A percentile compares a stretch with the other conserved stretches of the same genome.
These are phyloP conservation scores for Alosa sapidissima DNA, from an alignment of 2,797 vertebrate genomes.

Conservation along the genomic window DNA sequence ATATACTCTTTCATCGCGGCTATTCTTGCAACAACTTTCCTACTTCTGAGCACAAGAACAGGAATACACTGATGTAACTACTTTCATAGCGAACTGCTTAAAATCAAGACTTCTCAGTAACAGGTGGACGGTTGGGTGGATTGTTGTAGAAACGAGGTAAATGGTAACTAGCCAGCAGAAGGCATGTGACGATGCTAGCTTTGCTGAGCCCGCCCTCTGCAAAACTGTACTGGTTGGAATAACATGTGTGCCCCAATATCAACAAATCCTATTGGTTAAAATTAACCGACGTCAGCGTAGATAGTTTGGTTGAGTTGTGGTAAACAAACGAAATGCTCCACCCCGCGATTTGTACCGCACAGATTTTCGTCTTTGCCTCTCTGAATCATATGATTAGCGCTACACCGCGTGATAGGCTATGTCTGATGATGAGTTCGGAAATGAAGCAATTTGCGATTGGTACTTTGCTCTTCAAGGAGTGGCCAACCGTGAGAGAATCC, in stretches of 20 bases:
- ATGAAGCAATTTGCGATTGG: constrained; percentile 56
- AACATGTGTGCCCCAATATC: neutral
- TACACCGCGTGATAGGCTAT: constrained; percentile 60
- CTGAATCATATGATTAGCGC: constrained; percentile 40
- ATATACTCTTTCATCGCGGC: neutral
- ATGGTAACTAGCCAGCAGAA: neutral
- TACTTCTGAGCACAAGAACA: neutral
- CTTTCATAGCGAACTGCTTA: neutral
- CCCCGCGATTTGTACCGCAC: constrained; percentile 9
- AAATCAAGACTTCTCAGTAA: constrained; percentile 22
- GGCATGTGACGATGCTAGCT: neutral
- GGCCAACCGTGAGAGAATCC: constrained; percentile 44
- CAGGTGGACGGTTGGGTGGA: constrained; percentile 10
- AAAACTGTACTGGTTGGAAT: constrained; percentile 35
- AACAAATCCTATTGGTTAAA: constrained; percentile 33
- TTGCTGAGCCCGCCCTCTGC: constrained; percentile 28
- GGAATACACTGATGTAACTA: neutral
- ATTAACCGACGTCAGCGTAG: neutral
- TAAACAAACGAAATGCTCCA: constrained; percentile 22
- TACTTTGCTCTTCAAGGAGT: constrained; percentile 49
- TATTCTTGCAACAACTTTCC: neutral
- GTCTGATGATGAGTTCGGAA: neutral
- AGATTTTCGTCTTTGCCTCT: constrained; percentile 55
- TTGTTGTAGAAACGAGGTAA: constrained; percentile 22
- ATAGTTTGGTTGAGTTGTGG: constrained; percentile 31